These are phyloP conservation scores for Eudyptes chrysolophus DNA, from an alignment of 2,113 vertebrate species.

Conservation along the genomic window DNA sequence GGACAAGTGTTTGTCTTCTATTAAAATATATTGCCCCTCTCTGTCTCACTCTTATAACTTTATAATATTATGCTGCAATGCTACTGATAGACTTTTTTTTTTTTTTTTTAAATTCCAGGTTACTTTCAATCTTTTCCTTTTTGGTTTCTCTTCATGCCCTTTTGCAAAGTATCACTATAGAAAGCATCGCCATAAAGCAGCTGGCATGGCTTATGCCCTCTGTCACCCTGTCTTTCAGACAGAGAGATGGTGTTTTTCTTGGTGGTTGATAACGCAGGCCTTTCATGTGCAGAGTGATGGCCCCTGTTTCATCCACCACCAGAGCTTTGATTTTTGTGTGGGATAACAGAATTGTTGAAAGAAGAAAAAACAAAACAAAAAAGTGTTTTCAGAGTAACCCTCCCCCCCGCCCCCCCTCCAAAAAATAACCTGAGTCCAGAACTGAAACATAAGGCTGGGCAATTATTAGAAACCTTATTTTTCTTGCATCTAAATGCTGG, in stretches of 20 bases:
- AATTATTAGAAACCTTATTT: not conserved
- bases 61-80: not conserved
- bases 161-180: not conserved
- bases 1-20: not conserved
- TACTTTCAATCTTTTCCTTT: not conserved
- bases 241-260: not conserved
- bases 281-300: not conserved
- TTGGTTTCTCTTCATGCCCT: not conserved
- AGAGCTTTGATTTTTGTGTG: not conserved
- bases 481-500: not conserved
- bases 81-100: not conserved
- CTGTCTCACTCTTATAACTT: not conserved
- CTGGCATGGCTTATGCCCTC: not conserved
- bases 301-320: not conserved
- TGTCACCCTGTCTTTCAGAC: not conserved
- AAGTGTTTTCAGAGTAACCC: not conserved
- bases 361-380: not conserved
- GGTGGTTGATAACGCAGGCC: not conserved
- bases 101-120: not conserved
- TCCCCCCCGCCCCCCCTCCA: not conserved
- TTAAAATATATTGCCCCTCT: not conserved
- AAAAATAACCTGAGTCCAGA: not conserved
- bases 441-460: not conserved
- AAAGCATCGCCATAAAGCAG: not conserved
- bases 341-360: not conserved